Evolutionary conservation across 1,140 invertebrate species (phyloP), one percentile per base, ranked within the genome.

Genomic region (Pachyrhynchus sulphureomaculatus): DNA sequence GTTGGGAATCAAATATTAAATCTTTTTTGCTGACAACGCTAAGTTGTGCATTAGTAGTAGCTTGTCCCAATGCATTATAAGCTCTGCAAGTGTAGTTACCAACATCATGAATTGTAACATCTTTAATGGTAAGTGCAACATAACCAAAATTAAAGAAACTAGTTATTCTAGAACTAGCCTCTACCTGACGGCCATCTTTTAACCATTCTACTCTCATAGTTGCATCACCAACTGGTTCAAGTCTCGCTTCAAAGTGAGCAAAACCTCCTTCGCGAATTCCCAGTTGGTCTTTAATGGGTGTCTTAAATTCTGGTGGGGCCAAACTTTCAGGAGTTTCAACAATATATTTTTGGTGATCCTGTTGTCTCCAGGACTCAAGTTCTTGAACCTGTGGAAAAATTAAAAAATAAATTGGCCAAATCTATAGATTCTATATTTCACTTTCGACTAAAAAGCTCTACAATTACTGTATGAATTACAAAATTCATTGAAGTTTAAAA

Each of bases 131-230:
- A 42, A 99, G 76, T 0, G 96, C 96, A 60, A 98, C 93, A 72
- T 96, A 96, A 41, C 95, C 95, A 76, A 97, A 97, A 73, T 97
- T 96, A 75, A 95, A 95, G 82, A 96, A 96, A 26, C 90, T 91
- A 58, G 93, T 96, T 48, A 93, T 96, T 75, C 95, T 85, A 29
- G 92, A 95, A 80, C 92, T 95, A 29, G 92, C 92, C 84, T 95
- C 91, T 57, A 96, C 85, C 21, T 90, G 87, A 66, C 86, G 86
- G 55, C 92, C 94, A 79, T 99, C 92, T 74, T 96, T 96, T 39
- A 94, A 85, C 96, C 96, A 98, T 80, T 97, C 94, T 8, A 98
- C 92, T 72, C 83, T 87, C 71, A 99, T 85, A 34, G 88, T 90
- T 1, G 93, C 86, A 76, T 99, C 96, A 24, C 93, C 93, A 49